These are phyloP conservation scores for Lasioglossum marginatum DNA, from an alignment of 2,888 invertebrate species.

Conservation along the genomic window DNA sequence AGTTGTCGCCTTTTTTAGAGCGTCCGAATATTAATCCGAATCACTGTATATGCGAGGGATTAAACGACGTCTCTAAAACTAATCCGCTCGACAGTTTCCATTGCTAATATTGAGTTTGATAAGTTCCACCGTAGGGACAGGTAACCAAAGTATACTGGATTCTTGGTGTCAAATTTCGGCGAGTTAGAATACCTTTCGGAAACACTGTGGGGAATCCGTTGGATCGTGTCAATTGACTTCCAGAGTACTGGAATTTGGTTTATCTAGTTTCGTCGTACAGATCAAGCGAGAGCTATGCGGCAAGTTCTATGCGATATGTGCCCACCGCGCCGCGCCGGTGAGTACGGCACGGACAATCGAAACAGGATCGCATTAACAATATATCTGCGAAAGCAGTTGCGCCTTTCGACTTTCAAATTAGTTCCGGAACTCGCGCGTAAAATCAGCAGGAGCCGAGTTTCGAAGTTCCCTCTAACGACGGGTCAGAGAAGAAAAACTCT, in stretches of 20 bases:
- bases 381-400: not conserved
- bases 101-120: not conserved
- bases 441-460: not conserved
- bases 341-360: not conserved
- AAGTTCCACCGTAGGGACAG: not conserved
- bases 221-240: not conserved
- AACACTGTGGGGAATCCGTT: not conserved
- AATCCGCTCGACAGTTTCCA: not conserved
- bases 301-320: not conserved
- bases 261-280: not conserved
- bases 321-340: not conserved
- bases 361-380: not conserved
- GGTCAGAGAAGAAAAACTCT: not conserved
- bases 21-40: no score
- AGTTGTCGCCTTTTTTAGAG: not conserved
- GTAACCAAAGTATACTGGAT: not conserved
- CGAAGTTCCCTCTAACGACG: not conserved
- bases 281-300: not conserved
- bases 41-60: no score
- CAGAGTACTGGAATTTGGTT: not conserved
- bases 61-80: not conserved
- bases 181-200: no score
- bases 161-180: not conserved
- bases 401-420: constrained; percentile 10
- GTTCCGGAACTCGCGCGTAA: constrained; percentile 11